phyloP scores from a whole-genome alignment of 1,140 invertebrate species.

The Trinorchestia longiramus region DNA sequence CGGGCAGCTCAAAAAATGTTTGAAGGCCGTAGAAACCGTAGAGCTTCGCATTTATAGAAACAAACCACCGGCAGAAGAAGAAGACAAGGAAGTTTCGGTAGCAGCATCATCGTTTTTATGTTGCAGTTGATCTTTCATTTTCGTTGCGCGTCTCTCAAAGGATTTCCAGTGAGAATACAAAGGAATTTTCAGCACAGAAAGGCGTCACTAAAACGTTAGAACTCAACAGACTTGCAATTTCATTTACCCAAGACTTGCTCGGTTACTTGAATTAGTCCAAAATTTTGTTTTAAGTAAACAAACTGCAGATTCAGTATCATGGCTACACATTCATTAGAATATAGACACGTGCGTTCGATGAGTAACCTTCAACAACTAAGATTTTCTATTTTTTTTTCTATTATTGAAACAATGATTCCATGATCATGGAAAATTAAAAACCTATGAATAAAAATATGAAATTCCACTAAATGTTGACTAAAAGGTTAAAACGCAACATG shows the following conservation, averaged over 20 bases:
- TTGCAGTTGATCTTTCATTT: neutral
- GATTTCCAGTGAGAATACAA: neutral
- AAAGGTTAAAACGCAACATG: neutral
- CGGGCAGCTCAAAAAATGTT: neutral
- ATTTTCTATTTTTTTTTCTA: neutral
- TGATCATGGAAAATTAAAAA: neutral
- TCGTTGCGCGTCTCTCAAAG: neutral
- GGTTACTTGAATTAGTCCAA: neutral
- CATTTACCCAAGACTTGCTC: neutral
- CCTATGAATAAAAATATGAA: neutral
- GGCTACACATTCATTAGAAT: neutral
- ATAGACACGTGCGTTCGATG: neutral
- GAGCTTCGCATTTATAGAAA: constrained; percentile 11
- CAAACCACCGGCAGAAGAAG: neutral
- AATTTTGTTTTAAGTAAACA: neutral
- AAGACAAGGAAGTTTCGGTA: neutral
- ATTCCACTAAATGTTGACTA: neutral
- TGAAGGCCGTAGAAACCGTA: constrained; percentile 10
- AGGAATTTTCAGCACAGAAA: neutral
- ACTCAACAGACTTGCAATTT: neutral
- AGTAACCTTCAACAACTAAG: neutral
- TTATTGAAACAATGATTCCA: neutral
- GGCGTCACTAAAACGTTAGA: neutral
- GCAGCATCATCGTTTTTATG: neutral
- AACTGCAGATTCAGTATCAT: neutral